Conservation (phyloP, 2,797 vertebrate genomes). For the Aphelocoma californica region DNA sequence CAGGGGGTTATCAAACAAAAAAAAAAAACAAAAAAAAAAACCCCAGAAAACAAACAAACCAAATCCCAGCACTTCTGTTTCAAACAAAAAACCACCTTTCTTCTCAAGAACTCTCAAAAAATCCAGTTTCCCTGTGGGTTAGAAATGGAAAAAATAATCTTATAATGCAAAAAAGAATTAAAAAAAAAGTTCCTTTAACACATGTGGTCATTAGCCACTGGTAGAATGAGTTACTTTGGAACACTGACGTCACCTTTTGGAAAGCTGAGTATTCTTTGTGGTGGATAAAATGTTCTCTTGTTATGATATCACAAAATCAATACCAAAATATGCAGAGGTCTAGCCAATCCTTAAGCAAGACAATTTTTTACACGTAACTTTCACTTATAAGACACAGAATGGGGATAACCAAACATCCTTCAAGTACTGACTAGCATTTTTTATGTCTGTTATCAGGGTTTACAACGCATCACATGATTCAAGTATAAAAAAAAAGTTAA, state of each 20-base stretch:
- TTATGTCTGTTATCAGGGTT: neutral
- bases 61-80: neutral
- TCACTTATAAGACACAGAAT: neutral
- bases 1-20: neutral
- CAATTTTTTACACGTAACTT: neutral
- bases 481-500: neutral
- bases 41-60: too few relatives aligned
- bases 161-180: neutral
- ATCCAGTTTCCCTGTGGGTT: neutral
- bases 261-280: neutral
- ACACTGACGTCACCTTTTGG: neutral
- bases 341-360: neutral
- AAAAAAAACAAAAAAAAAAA: neutral
- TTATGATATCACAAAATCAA: neutral
- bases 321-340: neutral
- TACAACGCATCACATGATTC: neutral
- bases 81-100: neutral
- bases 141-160: neutral
- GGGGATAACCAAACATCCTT: neutral
- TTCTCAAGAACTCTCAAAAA: neutral
- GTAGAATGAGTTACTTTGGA: neutral
- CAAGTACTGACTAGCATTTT: neutral
- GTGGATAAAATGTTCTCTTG: neutral
- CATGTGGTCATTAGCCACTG: neutral
- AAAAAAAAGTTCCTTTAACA: neutral